Evolutionary conservation across 1,140 invertebrate genomes (phyloP).

Genomic region (Bombus picipes): DNA sequence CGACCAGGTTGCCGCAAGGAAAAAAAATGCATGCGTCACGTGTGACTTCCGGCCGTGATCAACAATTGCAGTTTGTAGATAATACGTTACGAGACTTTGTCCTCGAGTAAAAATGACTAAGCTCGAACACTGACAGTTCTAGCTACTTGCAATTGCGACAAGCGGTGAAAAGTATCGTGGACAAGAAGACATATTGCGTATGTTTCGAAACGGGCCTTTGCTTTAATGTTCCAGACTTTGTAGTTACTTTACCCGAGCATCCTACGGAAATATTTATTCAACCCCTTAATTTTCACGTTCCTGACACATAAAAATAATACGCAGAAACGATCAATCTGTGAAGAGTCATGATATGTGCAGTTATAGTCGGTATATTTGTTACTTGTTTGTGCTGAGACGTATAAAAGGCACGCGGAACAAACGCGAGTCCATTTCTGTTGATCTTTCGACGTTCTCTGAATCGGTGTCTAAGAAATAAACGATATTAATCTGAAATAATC

Average conservation of each 20-base stretch:
- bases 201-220: not conserved
- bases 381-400: too few species aligned
- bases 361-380: too few species aligned
- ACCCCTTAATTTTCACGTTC: too few species aligned
- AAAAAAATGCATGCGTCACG: constrained; percentile 7
- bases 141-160: not conserved
- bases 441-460: too few species aligned
- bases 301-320: too few species aligned
- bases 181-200: not conserved
- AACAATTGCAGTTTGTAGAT: constrained; percentile 33
- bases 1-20: not conserved
- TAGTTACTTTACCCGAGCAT: not conserved
- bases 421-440: too few species aligned
- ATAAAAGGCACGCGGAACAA: too few species aligned
- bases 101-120: constrained; percentile 22
- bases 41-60: constrained; percentile 45
- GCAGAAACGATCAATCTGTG: too few species aligned
- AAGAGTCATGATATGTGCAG: too few species aligned
- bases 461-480: too few species aligned
- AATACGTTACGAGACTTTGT: constrained; percentile 42
- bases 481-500: too few species aligned
- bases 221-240: not conserved
- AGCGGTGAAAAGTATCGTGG: not conserved
- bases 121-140: too few species aligned
- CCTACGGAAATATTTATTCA: not conserved